These are phyloP conservation scores for Pterobdella sp. DNA, from an alignment of 2,888 invertebrate species.

Conservation along the genomic window DNA sequence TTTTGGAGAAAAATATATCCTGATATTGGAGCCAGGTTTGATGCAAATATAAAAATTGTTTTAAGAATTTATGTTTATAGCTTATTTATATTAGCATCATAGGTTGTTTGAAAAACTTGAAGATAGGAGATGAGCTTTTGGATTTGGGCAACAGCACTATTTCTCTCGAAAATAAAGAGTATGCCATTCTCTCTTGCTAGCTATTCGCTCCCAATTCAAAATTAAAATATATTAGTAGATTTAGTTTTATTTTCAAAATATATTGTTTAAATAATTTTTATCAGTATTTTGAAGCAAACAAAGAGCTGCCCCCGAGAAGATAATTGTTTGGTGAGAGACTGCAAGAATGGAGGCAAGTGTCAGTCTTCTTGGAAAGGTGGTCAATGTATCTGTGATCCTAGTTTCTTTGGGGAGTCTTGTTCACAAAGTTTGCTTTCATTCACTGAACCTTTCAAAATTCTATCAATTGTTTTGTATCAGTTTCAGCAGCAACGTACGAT, in stretches of 20 bases:
- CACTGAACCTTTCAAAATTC: not conserved
- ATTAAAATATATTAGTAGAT: too few relatives aligned
- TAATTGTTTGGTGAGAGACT: conserved; percentile 40
- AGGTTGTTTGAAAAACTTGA: too few relatives aligned
- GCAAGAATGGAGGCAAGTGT: conserved; percentile 35
- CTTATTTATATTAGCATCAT: too few relatives aligned
- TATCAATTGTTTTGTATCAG: not conserved
- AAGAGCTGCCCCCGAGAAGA: conserved; percentile 43
- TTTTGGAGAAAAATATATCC: conserved; percentile 40
- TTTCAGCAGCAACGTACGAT: conserved; percentile 15
- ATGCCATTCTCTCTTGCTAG: too few relatives aligned
- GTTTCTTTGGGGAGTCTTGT: conserved; percentile 41
- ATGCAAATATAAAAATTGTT: too few relatives aligned
- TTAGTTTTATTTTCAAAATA: too few relatives aligned
- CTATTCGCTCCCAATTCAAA: too few relatives aligned
- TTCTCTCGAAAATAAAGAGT: too few relatives aligned
- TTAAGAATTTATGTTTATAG: too few relatives aligned
- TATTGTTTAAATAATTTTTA: too few relatives aligned
- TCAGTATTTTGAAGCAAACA: conserved; percentile 39
- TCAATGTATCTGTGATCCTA: conserved; percentile 40
- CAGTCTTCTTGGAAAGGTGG: conserved; percentile 39
- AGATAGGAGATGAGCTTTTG: too few relatives aligned
- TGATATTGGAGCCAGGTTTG: not conserved
- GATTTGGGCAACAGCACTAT: too few relatives aligned
- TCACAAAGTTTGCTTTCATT: conserved; percentile 38